Evolutionary conservation across 2,797 vertebrate species (phyloP).

Genomic region (Acrocephalus scirpaceus): DNA sequence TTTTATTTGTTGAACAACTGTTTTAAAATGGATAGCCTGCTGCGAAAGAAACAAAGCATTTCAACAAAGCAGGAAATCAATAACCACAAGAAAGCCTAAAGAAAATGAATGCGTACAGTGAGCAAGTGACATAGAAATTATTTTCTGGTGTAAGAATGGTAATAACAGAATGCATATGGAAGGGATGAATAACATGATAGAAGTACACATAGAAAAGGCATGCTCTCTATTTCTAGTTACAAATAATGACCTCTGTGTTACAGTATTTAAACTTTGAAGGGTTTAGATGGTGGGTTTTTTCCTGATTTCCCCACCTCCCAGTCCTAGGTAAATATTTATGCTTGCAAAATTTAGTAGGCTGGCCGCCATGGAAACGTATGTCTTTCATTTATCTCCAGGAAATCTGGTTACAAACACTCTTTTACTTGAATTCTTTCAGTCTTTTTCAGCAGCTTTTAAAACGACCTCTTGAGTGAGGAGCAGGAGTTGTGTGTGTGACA

Average conservation of each 20-base stretch:
- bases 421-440: slow-evolving; percentile 37
- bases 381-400: slow-evolving; percentile 55
- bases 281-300: slow-evolving; percentile 35
- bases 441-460: background rate
- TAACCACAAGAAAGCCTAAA: slow-evolving; percentile 63
- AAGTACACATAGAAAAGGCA: slow-evolving; percentile 26
- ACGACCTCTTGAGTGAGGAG: background rate
- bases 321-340: slow-evolving; percentile 66
- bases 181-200: background rate
- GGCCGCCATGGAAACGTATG: slow-evolving; percentile 32
- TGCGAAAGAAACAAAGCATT: slow-evolving; percentile 62
- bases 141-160: slow-evolving; percentile 52
- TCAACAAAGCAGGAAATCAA: slow-evolving; percentile 69
- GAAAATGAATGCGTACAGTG: slow-evolving; percentile 51
- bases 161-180: slow-evolving; percentile 53
- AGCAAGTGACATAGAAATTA: slow-evolving; percentile 50
- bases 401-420: slow-evolving; percentile 49
- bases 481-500: background rate
- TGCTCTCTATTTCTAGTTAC: slow-evolving; percentile 45
- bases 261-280: slow-evolving; percentile 44
- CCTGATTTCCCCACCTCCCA: background rate
- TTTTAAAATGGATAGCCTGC: slow-evolving; percentile 58
- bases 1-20: slow-evolving; percentile 52
- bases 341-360: slow-evolving; percentile 59
- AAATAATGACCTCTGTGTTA: slow-evolving; percentile 55